Conservation (phyloP, 2,797 vertebrate genomes). For the Tarsius wallacei region DNA sequence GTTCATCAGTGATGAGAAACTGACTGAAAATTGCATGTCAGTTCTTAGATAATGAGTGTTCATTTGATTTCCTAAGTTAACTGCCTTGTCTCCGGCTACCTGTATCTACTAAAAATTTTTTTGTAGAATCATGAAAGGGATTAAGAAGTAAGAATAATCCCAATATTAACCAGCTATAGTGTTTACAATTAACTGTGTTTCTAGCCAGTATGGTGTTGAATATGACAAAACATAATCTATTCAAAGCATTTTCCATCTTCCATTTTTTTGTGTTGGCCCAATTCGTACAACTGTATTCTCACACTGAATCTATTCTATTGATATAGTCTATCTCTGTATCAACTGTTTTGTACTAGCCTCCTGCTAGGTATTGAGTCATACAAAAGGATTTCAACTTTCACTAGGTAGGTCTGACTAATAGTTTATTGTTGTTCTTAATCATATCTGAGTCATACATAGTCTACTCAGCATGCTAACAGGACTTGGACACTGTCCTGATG, state of each 20-base stretch:
- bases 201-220: background rate
- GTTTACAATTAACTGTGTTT: background rate
- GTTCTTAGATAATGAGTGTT: background rate
- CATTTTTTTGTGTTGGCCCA: background rate
- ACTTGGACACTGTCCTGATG: background rate
- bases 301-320: background rate
- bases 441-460: background rate
- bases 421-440: background rate
- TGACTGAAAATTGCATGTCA: background rate
- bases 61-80: background rate
- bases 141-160: background rate
- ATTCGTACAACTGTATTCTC: background rate
- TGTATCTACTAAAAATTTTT: background rate
- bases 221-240: background rate
- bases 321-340: background rate
- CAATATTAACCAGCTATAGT: background rate
- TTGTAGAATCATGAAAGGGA: background rate
- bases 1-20: background rate
- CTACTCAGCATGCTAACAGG: background rate
- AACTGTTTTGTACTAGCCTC: background rate
- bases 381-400: background rate
- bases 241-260: background rate
- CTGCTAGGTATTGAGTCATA: background rate
- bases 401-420: background rate
- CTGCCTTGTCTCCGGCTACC: background rate